Evolutionary conservation across 2,797 vertebrate genomes (phyloP), one percentile per base, ranked within the genome.

Genomic region (Cirrhinus molitorella): DNA sequence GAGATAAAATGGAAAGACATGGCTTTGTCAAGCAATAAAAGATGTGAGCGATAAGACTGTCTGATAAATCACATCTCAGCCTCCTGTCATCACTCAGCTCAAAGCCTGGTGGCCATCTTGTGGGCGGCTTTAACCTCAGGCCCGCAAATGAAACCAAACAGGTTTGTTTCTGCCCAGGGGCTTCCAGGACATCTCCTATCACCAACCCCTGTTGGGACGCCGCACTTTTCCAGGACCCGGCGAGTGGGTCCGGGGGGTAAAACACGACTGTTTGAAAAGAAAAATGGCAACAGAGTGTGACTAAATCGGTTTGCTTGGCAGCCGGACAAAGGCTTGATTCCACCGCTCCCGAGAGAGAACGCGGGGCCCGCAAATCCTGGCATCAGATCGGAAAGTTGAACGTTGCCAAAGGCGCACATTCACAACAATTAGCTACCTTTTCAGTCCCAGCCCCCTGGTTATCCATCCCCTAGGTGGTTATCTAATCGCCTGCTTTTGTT

Each of bases 121-220:
- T 74, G 66, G 94, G 94, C 95, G 94, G 94, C 94, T 95, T 92
- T 94, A 25, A 71, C 73, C 53, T 65, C 92, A 94, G 94, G 95
- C 93, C 94, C 91, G 95, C 92, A 95, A 96, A 95, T 96, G 95
- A 96, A 96, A 94, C 95, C 96, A 95, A 96, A 96, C 96, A 94
- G 92, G 94, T 94, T 96, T 95, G 95, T 94, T 94, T 93, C 57
- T 47, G 49, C 86, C 77, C 79, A 23, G 74, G 81, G 83, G 85
- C 84, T 72, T 34, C 40, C 79, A 2, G 83, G 87, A 88, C 87
- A 70, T 75, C 66, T 86, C 34, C 71, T 81, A 71, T 78, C 19
- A 40, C 49, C n/a, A 25, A 72, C 28, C 71, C 59, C 77, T 78
- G 65, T n/a, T 49, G 71, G 67, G 78, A 55, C 76, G 34, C 66